Evolutionary conservation across 2,113 vertebrate species (phyloP).

Genomic region (Sturnira hondurensis): DNA sequence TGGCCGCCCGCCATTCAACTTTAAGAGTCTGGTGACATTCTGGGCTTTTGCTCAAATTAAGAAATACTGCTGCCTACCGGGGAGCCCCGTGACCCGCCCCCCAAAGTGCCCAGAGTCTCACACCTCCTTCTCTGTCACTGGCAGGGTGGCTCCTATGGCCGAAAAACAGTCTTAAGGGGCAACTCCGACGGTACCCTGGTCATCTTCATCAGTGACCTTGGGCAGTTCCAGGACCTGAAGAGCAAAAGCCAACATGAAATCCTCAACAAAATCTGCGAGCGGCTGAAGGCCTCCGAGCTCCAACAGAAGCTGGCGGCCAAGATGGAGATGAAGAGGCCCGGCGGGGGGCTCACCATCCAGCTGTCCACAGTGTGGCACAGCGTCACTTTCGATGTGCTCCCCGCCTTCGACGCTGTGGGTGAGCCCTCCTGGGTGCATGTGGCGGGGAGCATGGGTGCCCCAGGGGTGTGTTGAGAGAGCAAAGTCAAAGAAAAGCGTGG

Average conservation of each 20-base stretch:
- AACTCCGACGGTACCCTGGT: not conserved
- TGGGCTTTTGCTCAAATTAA: not conserved
- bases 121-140: not conserved
- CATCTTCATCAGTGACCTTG: not conserved
- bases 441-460: too few species aligned
- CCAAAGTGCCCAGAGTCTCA: not conserved
- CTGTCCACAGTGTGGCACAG: not conserved
- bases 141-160: slow-evolving; percentile 60
- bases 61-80: not conserved
- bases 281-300: accelerated
- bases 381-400: not conserved
- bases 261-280: accelerated
- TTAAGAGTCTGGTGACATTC: not conserved
- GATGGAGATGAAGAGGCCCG: accelerated
- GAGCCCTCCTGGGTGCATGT: not conserved
- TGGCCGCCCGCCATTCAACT: not conserved
- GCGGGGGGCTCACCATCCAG: accelerated
- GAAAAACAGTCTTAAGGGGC: slow-evolving; percentile 32
- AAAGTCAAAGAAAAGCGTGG: not conserved
- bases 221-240: slow-evolving; percentile 30
- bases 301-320: accelerated
- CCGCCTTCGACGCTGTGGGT: slow-evolving; percentile 38
- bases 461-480: not conserved
- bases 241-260: accelerated
- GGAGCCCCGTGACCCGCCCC: not conserved